Evolutionary conservation across 2,797 vertebrate genomes (phyloP).

Genomic region (Acanthopagrus latus): DNA sequence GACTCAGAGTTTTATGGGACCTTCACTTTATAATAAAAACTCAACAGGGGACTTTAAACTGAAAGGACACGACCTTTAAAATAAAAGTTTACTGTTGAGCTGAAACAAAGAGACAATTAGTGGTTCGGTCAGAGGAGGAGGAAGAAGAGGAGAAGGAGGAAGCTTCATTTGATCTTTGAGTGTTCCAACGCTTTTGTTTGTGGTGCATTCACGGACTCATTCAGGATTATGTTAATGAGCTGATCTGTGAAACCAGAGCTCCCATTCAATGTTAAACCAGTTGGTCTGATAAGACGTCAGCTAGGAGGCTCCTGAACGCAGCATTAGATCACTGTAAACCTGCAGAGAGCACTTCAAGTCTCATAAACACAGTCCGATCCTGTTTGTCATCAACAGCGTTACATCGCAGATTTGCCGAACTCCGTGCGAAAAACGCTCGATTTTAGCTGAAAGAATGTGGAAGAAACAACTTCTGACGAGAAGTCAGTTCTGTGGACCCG

Average conservation of each 20-base stretch:
- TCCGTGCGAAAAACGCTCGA: not conserved
- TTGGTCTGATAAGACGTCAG: not conserved
- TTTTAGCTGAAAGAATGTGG: too few relatives aligned
- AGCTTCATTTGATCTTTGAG: not conserved
- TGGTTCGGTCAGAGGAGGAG: not conserved
- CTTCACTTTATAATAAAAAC: slow-evolving; percentile 19
- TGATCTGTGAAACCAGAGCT: not conserved
- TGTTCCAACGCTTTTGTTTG: not conserved
- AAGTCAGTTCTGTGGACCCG: too few relatives aligned
- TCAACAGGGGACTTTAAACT: slow-evolving; percentile 25
- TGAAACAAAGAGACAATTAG: slow-evolving; percentile 15
- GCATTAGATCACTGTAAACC: not conserved
- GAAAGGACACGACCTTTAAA: slow-evolving; percentile 51
- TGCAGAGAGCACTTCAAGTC: too few relatives aligned
- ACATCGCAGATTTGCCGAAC: not conserved
- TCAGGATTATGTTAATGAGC: not conserved
- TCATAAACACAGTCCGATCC: not conserved
- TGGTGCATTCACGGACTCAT: not conserved
- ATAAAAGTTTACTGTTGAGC: slow-evolving; percentile 20
- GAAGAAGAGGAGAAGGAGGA: not conserved
- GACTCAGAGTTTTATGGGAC: slow-evolving; percentile 1
- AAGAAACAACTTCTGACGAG: too few relatives aligned
- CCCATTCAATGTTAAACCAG: not conserved
- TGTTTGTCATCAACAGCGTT: not conserved
- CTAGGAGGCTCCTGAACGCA: slow-evolving; percentile 2